These are phyloP conservation scores for Papilio demoleus DNA, from an alignment of 2,888 invertebrate species.

Conservation along the genomic window DNA sequence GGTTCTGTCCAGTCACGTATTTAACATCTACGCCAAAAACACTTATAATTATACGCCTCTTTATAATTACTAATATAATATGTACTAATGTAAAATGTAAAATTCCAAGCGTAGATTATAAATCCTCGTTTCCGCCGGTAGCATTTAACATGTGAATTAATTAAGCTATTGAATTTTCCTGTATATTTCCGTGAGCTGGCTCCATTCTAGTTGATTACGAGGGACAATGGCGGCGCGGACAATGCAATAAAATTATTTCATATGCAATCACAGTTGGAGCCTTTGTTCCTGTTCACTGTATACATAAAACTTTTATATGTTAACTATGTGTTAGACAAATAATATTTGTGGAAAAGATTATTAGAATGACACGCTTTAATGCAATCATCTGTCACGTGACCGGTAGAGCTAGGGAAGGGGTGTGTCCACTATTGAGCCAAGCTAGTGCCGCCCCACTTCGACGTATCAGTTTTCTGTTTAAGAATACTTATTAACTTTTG, in stretches of 20 bases:
- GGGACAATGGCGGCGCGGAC: neutral
- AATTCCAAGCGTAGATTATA: neutral
- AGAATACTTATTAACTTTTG: too few species aligned
- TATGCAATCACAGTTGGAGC: neutral
- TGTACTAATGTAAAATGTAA: too few species aligned
- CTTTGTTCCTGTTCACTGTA: neutral
- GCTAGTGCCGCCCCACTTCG: too few species aligned
- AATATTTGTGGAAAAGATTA: too few species aligned
- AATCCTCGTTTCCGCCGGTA: neutral
- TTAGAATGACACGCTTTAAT: too few species aligned
- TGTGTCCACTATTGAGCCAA: too few species aligned
- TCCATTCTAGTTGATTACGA: neutral
- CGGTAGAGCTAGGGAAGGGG: too few species aligned
- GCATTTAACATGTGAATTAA: neutral
- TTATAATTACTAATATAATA: neutral
- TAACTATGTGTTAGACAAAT: neutral
- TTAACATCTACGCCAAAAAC: too few species aligned
- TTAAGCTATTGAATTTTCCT: neutral
- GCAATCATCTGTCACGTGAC: too few species aligned
- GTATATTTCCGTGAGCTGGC: neutral
- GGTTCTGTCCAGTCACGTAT: too few species aligned
- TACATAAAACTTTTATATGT: neutral
- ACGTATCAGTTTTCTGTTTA: too few species aligned
- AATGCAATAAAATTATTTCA: neutral
- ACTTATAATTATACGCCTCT: too few species aligned